Conservation (phyloP, 2,113 vertebrate genomes). For the Struthio camelus region DNA sequence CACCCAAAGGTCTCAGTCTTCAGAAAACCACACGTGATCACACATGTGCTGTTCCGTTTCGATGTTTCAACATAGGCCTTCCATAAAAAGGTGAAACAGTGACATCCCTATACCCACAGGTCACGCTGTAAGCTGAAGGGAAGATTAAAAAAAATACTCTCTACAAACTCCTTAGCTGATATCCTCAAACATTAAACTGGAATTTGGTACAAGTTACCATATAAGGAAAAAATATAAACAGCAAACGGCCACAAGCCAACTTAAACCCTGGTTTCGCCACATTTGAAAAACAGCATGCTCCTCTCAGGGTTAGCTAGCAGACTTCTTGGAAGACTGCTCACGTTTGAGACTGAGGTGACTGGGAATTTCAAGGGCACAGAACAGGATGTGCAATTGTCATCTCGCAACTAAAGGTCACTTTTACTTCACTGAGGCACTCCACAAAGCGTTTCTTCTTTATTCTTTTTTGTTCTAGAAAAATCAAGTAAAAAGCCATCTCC, state of each 20-base stretch:
- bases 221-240: rapidly evolving
- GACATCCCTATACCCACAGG: rapidly evolving
- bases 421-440: neutral
- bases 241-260: neutral
- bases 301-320: neutral
- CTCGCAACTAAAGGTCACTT: neutral
- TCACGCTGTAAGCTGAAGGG: rapidly evolving
- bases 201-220: neutral
- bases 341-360: neutral
- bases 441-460: neutral
- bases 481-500: neutral
- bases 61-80: neutral
- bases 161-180: neutral
- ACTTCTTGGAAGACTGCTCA: neutral
- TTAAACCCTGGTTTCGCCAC: neutral
- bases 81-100: neutral
- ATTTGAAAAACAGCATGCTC: neutral
- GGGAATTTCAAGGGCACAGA: neutral
- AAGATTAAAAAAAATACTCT: neutral
- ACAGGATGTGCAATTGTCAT: neutral
- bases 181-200: neutral
- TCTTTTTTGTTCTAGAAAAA: neutral
- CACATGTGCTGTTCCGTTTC: rapidly evolving
- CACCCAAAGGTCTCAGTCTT: neutral
- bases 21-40: neutral